These are phyloP conservation scores for Pongo abelii DNA, from an alignment of 2,113 vertebrate genomes.

Conservation along the genomic window DNA sequence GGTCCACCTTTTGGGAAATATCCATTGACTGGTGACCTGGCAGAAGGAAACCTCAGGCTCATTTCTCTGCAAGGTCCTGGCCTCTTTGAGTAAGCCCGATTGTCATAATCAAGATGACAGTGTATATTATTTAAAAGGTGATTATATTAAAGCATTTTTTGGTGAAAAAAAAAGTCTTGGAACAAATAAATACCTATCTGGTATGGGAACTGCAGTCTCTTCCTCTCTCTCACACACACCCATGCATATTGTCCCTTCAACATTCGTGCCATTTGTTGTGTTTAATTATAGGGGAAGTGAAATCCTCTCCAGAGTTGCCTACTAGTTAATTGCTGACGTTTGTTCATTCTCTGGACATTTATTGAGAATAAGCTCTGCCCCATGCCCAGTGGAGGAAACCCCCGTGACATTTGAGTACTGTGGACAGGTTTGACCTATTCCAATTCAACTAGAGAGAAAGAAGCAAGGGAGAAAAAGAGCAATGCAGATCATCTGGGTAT, in stretches of 20 bases:
- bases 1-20: not conserved
- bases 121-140: not conserved
- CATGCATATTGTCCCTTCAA: not conserved
- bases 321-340: not conserved
- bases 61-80: not conserved
- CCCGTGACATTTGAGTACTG: accelerated
- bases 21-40: not conserved
- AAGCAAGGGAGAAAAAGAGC: not conserved
- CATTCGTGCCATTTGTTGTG: not conserved
- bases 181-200: not conserved
- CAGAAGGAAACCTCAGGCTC: not conserved
- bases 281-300: not conserved
- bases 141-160: not conserved
- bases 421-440: not conserved
- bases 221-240: not conserved
- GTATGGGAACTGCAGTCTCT: not conserved
- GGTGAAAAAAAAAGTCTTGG: not conserved
- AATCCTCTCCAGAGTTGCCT: not conserved
- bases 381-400: not conserved
- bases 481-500: not conserved
- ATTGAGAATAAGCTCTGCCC: not conserved
- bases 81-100: not conserved
- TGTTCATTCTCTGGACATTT: not conserved
- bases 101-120: not conserved
- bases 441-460: not conserved